Conservation (phyloP, 2,888 invertebrate genomes). For the Ichneumoninae sp. region DNA sequence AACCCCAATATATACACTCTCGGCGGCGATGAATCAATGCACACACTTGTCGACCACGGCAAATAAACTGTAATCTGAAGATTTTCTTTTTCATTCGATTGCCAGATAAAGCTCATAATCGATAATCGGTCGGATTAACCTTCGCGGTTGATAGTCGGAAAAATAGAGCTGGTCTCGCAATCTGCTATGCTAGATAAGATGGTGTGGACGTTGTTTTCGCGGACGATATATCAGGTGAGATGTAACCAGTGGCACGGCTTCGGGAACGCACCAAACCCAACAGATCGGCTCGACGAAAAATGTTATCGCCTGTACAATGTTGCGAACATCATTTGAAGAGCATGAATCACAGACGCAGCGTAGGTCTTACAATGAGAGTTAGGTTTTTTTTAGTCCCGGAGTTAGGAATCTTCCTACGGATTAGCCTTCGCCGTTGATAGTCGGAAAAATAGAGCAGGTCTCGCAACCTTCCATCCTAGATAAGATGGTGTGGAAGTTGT, state of each 20-base stretch:
- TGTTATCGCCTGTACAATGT: no score
- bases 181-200: constrained; percentile 75
- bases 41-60: background rate
- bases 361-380: no score
- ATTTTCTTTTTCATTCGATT: background rate
- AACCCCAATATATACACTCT: constrained; percentile 41
- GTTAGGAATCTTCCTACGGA: no score
- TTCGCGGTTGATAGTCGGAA: background rate
- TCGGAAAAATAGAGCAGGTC: background rate
- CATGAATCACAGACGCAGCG: no score
- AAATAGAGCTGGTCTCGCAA: background rate
- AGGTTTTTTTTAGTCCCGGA: no score
- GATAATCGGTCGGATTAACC: constrained; percentile 11
- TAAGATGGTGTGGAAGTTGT: constrained; percentile 80
- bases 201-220: constrained; percentile 71
- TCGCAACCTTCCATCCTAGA: background rate
- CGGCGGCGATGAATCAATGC: background rate
- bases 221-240: background rate
- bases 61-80: constrained; percentile 4
- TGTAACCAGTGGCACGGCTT: no score
- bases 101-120: background rate
- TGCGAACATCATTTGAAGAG: no score
- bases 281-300: no score
- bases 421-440: background rate
- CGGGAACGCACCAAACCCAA: no score